phyloP scores from a whole-genome alignment of 2,113 vertebrate genomes.

The Dasyprocta punctata region DNA sequence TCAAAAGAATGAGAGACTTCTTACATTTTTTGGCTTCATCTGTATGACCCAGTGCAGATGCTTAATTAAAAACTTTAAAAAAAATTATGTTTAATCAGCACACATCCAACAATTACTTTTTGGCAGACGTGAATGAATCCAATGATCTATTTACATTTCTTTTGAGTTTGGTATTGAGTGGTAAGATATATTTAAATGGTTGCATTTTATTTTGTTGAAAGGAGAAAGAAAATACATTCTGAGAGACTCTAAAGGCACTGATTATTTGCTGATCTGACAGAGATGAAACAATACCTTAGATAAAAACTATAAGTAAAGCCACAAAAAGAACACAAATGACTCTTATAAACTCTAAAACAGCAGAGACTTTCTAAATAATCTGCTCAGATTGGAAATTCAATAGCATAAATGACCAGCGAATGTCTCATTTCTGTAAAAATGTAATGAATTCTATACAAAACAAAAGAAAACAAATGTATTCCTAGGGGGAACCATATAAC shows the following conservation, averaged over 20 bases:
- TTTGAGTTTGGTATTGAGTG: slow-evolving; percentile 81
- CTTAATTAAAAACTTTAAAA: slow-evolving; percentile 82
- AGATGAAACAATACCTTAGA: slow-evolving; percentile 77
- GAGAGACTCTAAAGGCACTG: slow-evolving; percentile 82
- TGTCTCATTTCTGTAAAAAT: slow-evolving; percentile 46
- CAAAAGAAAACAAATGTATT: slow-evolving; percentile 30
- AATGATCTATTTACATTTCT: slow-evolving; percentile 82
- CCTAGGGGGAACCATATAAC: slow-evolving; percentile 36
- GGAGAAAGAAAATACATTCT: slow-evolving; percentile 77
- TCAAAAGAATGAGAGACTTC: slow-evolving; percentile 41
- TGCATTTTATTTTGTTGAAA: slow-evolving; percentile 75
- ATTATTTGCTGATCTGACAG: slow-evolving; percentile 85
- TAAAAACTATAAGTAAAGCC: slow-evolving; percentile 77
- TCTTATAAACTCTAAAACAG: slow-evolving; percentile 62
- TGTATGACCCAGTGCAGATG: slow-evolving; percentile 77
- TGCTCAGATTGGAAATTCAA: slow-evolving; percentile 59
- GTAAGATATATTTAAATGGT: slow-evolving; percentile 84
- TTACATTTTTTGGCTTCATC: slow-evolving; percentile 66
- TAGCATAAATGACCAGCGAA: slow-evolving; percentile 65
- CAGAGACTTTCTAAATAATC: slow-evolving; percentile 46
- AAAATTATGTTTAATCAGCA: slow-evolving; percentile 82
- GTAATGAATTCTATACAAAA: slow-evolving; percentile 66
- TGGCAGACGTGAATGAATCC: slow-evolving; percentile 84
- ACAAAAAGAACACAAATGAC: slow-evolving; percentile 64
- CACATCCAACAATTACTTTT: slow-evolving; percentile 80